Evolutionary conservation across 1,140 invertebrate species (phyloP).

Genomic region (Papilio dardanus): DNA sequence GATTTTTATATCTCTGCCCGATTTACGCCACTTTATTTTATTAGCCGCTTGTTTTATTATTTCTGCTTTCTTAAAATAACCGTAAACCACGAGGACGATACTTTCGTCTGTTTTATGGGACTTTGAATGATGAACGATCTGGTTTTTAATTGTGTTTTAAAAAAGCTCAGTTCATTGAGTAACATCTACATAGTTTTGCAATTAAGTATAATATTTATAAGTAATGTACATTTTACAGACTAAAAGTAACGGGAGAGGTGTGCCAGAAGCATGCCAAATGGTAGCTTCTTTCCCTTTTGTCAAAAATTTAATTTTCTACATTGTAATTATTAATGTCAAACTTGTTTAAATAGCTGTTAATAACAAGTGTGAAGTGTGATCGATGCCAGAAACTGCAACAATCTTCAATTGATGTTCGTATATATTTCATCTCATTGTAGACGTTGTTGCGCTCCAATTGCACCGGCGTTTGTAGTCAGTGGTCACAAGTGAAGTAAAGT

Average conservation of each 20-base stretch:
- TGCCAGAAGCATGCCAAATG: too few species aligned
- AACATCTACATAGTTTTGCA: too few species aligned
- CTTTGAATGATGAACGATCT: conserved; percentile 1
- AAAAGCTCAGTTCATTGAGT: background rate
- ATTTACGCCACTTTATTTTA: conserved; percentile 37
- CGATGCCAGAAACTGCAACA: conserved; percentile 3
- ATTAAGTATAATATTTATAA: too few species aligned
- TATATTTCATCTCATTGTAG: conserved; percentile 1
- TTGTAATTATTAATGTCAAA: too few species aligned
- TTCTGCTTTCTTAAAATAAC: conserved; percentile 28
- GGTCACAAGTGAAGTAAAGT: background rate
- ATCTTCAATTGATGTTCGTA: conserved; percentile 4
- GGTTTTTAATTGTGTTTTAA: background rate
- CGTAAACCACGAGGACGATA: conserved; percentile 26
- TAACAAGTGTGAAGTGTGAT: background rate
- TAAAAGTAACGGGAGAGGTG: too few species aligned
- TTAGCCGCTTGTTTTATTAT: conserved; percentile 33
- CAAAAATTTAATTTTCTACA: too few species aligned
- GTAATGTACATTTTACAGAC: too few species aligned
- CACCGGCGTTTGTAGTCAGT: conserved; percentile 25
- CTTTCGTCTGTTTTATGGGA: conserved; percentile 20
- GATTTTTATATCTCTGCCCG: conserved; percentile 34
- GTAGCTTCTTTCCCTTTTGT: too few species aligned
- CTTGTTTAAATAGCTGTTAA: too few species aligned
- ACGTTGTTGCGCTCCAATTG: conserved; percentile 29